Evolutionary conservation across 2,113 vertebrate genomes (phyloP).

Genomic region (Scomber colias): DNA sequence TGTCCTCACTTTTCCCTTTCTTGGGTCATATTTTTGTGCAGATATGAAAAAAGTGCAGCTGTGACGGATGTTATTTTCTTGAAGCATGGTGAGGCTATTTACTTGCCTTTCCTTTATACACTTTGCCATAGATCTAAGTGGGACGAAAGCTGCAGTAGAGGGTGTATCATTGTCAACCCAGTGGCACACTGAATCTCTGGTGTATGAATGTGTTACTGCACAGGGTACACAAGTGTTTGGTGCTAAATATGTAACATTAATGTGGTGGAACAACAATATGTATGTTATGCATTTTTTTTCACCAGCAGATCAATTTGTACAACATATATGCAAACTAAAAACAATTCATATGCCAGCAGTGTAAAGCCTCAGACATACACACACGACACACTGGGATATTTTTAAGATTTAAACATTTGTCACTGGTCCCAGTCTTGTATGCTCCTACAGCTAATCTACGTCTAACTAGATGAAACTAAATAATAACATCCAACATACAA

Average conservation of each 20-base stretch:
- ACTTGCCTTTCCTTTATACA: conserved; percentile 8
- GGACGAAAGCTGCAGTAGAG: not conserved
- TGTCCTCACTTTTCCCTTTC: conserved; percentile 37
- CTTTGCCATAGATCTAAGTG: not conserved
- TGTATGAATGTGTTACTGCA: not conserved
- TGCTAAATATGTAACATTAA: not conserved
- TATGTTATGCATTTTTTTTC: not conserved
- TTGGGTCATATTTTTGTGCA: conserved; percentile 19
- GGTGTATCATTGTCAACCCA: too few species aligned
- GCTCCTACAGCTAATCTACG: too few species aligned
- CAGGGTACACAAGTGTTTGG: not conserved
- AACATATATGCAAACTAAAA: not conserved
- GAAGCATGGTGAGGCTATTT: too few species aligned
- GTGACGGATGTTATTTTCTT: not conserved
- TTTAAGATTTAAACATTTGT: too few species aligned
- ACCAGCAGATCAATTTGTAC: not conserved
- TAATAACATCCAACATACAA: too few species aligned
- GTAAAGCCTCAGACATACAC: not conserved
- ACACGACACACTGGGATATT: too few species aligned
- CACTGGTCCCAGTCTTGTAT: too few species aligned
- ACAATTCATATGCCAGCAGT: not conserved
- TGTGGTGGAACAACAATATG: not conserved
- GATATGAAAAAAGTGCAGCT: not conserved
- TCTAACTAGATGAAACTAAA: too few species aligned
- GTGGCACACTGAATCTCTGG: not conserved